phyloP scores from a whole-genome alignment of 2,797 vertebrate genomes.

The Cirrhinus mrigala region DNA sequence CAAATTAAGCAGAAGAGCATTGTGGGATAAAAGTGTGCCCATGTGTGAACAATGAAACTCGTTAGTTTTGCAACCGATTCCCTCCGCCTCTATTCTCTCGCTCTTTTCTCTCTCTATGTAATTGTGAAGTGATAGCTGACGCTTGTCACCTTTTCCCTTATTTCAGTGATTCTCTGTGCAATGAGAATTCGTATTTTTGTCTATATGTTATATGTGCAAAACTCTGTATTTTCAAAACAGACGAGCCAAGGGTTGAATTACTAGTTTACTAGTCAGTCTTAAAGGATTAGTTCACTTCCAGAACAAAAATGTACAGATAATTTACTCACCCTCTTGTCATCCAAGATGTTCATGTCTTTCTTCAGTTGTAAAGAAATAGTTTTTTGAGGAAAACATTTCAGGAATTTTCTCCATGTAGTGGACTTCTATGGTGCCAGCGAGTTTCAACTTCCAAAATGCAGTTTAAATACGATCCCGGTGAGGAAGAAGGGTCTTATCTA shows the following conservation, averaged over 20 bases:
- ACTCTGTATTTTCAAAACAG: background rate
- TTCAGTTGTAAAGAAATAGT: too few species aligned
- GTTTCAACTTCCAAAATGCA: too few species aligned
- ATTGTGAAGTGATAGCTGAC: constrained; percentile 69
- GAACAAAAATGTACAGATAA: too few species aligned
- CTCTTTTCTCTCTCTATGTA: constrained; percentile 47
- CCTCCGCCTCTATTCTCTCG: background rate
- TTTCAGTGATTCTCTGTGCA: constrained; percentile 57
- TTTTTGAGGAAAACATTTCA: too few species aligned
- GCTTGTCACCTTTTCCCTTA: constrained; percentile 67
- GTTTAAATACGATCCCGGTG: too few species aligned
- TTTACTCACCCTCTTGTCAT: too few species aligned
- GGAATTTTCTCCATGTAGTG: too few species aligned
- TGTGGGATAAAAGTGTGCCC: constrained; percentile 56
- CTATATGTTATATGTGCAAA: constrained; percentile 1
- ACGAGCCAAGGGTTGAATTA: background rate
- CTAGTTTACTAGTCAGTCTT: background rate
- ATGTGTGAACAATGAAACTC: constrained; percentile 62
- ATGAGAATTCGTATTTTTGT: constrained; percentile 32
- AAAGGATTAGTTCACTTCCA: too few species aligned
- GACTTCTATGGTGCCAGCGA: too few species aligned
- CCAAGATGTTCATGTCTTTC: too few species aligned
- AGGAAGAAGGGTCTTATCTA: too few species aligned
- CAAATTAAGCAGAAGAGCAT: constrained; percentile 58
- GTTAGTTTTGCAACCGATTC: constrained; percentile 56